A percentile compares a stretch with the other conserved stretches of the same genome.
Evolutionary conservation across 2,797 vertebrate genomes (phyloP).

Genomic region (Carcharodon carcharias): DNA sequence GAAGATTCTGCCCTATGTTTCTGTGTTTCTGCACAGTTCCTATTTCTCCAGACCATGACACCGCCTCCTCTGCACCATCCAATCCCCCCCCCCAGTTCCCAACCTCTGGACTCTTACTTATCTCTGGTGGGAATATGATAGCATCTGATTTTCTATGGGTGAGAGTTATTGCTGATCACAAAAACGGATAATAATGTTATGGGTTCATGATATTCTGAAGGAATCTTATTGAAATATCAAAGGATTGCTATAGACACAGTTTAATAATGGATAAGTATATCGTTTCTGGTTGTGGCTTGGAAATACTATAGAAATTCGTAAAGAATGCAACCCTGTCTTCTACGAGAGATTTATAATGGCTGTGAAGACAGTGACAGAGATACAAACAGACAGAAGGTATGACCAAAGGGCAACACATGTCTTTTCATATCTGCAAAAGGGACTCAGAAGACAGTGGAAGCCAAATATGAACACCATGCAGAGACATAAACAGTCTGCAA

Average conservation of each 20-base stretch:
- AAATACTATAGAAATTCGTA: too few relatives aligned
- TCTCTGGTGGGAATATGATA: not conserved
- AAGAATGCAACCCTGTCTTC: not conserved
- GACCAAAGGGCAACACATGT: not conserved
- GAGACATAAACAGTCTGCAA: not conserved
- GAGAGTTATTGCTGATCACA: not conserved
- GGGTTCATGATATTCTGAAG: not conserved
- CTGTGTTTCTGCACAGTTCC: not conserved
- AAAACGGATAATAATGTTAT: not conserved
- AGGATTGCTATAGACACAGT: not conserved
- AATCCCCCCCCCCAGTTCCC: not conserved
- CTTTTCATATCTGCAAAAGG: not conserved
- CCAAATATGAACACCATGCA: not conserved
- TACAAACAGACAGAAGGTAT: not conserved
- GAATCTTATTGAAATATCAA: not conserved
- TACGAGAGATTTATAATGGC: not conserved
- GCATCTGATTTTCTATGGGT: not conserved
- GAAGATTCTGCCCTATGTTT: not conserved
- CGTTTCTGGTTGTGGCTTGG: not conserved
- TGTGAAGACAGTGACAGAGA: not conserved
- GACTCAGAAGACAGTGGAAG: not conserved
- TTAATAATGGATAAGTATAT: not conserved
- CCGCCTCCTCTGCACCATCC: too few relatives aligned
- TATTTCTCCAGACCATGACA: too few relatives aligned
- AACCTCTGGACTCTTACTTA: not conserved